Percentiles rank a stretch among this genome's conserved stretches.
Conservation (phyloP, 2,113 vertebrate species). For the Camelus dromedarius region DNA sequence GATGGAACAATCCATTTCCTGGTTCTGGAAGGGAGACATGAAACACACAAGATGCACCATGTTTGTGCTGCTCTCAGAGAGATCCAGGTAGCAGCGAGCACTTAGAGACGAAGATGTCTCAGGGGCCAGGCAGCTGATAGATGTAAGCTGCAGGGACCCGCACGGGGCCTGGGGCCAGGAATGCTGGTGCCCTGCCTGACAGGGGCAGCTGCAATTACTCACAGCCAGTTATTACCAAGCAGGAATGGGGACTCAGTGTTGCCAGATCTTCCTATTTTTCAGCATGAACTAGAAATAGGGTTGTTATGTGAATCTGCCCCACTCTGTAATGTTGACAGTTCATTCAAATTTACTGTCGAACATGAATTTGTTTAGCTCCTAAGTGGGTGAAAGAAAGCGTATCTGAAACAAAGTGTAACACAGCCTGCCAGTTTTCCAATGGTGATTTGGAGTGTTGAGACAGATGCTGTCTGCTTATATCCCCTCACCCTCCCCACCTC, state of each 20-base stretch:
- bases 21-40: neutral
- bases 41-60: fast-evolving
- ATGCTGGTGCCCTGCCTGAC: neutral
- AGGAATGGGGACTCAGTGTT: neutral
- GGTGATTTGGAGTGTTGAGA: neutral
- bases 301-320: neutral
- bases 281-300: neutral
- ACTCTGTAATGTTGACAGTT: neutral
- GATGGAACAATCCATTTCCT: neutral
- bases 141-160: neutral
- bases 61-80: neutral
- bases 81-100: neutral
- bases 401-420: neutral
- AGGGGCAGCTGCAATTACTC: neutral
- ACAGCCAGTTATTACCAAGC: neutral
- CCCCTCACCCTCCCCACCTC: neutral
- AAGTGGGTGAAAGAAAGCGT: neutral
- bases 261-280: neutral
- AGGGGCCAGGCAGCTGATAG: neutral
- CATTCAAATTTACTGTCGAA: neutral
- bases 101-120: neutral
- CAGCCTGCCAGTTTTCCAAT: neutral
- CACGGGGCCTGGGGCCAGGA: fast-evolving
- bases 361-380: neutral
- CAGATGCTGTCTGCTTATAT: neutral